These are phyloP conservation scores for Drosophila glabriapex DNA, from an alignment of 2,888 invertebrate genomes.

Conservation along the genomic window DNA sequence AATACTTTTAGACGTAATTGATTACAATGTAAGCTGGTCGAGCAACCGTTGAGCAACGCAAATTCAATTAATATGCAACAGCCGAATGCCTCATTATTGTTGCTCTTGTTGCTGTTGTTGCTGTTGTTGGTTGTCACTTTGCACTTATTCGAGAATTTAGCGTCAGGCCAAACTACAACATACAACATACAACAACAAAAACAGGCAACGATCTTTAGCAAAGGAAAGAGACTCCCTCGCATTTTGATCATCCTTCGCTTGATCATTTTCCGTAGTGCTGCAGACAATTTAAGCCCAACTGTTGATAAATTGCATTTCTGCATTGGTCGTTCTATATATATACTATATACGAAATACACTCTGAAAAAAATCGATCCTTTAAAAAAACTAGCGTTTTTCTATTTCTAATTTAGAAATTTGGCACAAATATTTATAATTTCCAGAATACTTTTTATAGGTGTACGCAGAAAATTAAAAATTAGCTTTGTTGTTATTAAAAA, in stretches of 20 bases:
- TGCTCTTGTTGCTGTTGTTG: conserved; percentile 28
- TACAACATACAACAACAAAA: not conserved
- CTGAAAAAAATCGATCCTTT: not conserved
- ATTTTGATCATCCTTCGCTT: conserved; percentile 46
- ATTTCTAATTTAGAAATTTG: not conserved
- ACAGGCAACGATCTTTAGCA: not conserved
- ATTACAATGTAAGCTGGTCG: conserved; percentile 25
- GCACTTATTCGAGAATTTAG: conserved; percentile 65
- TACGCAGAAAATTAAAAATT: not conserved
- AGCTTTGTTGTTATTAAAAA: too few species aligned
- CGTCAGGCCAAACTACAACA: conserved; percentile 25
- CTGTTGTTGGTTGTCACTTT: conserved; percentile 63
- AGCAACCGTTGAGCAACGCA: conserved; percentile 15
- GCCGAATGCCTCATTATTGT: conserved; percentile 29
- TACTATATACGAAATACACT: conserved; percentile 11
- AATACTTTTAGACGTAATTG: conserved; percentile 33
- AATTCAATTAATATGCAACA: conserved; percentile 78
- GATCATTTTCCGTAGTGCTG: conserved; percentile 67
- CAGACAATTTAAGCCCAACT: conserved; percentile 78
- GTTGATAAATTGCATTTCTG: conserved; percentile 78
- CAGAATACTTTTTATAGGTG: not conserved
- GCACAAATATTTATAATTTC: not conserved
- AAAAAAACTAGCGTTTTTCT: not conserved
- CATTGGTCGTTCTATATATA: conserved; percentile 47
- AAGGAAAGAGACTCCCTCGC: conserved; percentile 22